Base-by-base conservation (phyloP, 2,888 invertebrate genomes). In the Agriopis marginaria region DNA sequence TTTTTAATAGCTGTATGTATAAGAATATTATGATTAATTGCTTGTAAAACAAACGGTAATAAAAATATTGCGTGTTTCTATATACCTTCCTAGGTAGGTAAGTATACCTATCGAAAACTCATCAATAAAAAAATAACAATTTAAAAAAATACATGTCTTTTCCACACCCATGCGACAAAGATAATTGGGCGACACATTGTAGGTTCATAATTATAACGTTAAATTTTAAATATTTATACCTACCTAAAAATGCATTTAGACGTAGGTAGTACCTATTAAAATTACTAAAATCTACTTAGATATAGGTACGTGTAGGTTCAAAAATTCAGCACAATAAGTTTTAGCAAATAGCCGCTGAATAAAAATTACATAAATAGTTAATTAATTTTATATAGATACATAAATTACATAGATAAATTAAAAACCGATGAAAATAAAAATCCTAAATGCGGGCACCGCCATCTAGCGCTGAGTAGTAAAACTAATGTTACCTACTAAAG, bases 381-480 rank as follows among this genome's bases (percentile, higher is more conserved):
- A 11, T 12, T 8, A 42, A 9, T 1, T 9, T 9, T 9, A 42
- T 42, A 42, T 42, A 42, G 9, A 12, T 12, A n/a, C n/a, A n/a
- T n/a, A n/a, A 47, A 47, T n/a, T n/a, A 23, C 17, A 23, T 23
- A 23, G 1, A 23, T 23, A 23, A 1, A n/a, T n/a, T 50, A 50
- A 17, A 50, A 50, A 17, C 17, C 9, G 5, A 17, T 17, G 8
- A 50, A 10, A 50, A 10, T 17, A 17, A 10, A 50, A 50, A 51
- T 6, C 1, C 3, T 39, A 3, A 8, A 8, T n/a, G n/a, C 39
- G 12, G 32, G 55, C 76, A 77, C 54, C 82, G 86, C 85, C 87
- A 88, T 85, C 88, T 88, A 63, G 79, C 68, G 74, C 68, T 66
- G 70, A 85, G 75, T 88, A 86, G 88, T 76, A 5, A 45, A 75